Evolutionary conservation across 2,797 vertebrate species (phyloP), one percentile per base, ranked within the genome.

Genomic region (Esox lucius): DNA sequence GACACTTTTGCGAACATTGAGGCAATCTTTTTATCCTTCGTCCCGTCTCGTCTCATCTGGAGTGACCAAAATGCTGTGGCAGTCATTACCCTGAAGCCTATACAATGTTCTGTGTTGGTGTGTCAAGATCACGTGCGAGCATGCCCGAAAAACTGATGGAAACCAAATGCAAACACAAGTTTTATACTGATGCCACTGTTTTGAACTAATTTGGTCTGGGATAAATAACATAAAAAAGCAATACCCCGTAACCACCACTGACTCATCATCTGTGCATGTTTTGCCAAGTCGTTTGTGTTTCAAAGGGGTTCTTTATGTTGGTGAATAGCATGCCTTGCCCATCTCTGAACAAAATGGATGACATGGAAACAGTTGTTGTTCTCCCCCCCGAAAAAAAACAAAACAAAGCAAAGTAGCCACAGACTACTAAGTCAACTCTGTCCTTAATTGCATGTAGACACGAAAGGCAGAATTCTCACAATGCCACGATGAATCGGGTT

Each of bases 341-440:
- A 78, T 75, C 75, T 72, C 48, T 26, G 17, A 28, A 31, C 31
- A 33, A 85, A 75, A 39, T 28, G 75, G 78, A 81, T 75, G 75
- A 80, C 8, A 83, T 84, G 81, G 73, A 83, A 86, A 81, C 31
- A n/a, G 77, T 61, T 2, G 53, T 76, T 77, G 75, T 83, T 73
- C 84, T n/a, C n/a, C 86, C 80, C 87, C 71, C 13, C 74, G 83
- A 75, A 81, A 77, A 66, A 78, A 85, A 46, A 46, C 39, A 42
- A 42, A 6, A 74, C 79, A 80, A n/a, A n/a, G n/a, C n/a, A n/a
- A 80, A 85, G 74, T 68, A 46, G 68, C 81, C 80, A 70, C 87
- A 87, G 81, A 89, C 86, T 83, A 89, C 85, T 84, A 84, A 85
- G 82, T 69, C 84, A 71, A 67, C 73, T 75, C 83, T 70, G 82